Percentiles rank a stretch among this genome's conserved stretches.
Evolutionary conservation across 2,113 vertebrate species (phyloP).

Genomic region (Rissa tridactyla): DNA sequence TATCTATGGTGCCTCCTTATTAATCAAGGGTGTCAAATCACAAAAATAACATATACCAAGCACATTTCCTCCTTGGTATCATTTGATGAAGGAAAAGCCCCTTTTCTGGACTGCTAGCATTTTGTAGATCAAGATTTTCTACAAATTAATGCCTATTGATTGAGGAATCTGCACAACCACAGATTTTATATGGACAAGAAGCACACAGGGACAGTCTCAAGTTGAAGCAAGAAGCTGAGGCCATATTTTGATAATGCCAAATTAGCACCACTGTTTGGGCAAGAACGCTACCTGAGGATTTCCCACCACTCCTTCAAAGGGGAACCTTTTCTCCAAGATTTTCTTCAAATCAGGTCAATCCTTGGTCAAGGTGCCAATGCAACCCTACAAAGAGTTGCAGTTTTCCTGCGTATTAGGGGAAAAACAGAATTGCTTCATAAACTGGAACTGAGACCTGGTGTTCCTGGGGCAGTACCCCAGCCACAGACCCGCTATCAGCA

Average conservation of each 20-base stretch:
- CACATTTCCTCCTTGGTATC: background rate
- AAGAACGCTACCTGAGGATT: background rate
- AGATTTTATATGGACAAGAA: background rate
- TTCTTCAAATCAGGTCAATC: background rate
- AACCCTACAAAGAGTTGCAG: background rate
- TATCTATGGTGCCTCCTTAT: background rate
- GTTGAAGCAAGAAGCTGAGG: background rate
- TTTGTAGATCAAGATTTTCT: background rate
- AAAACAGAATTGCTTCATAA: background rate
- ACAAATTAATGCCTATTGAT: background rate
- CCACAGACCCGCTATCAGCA: background rate
- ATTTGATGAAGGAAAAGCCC: background rate
- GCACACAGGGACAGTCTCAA: background rate
- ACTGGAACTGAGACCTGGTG: background rate
- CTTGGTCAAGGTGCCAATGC: background rate
- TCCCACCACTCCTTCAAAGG: background rate
- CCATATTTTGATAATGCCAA: background rate
- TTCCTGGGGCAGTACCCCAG: background rate
- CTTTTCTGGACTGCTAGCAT: background rate
- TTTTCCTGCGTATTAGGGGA: background rate
- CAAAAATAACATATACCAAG: background rate
- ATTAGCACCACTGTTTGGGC: background rate
- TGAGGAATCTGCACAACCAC: background rate
- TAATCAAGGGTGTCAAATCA: background rate
- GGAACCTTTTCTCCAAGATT: background rate